Percentiles rank a stretch among this genome's conserved stretches.
These are phyloP conservation scores for Itoplectis maculator DNA, from an alignment of 2,888 invertebrate genomes.

Conservation along the genomic window DNA sequence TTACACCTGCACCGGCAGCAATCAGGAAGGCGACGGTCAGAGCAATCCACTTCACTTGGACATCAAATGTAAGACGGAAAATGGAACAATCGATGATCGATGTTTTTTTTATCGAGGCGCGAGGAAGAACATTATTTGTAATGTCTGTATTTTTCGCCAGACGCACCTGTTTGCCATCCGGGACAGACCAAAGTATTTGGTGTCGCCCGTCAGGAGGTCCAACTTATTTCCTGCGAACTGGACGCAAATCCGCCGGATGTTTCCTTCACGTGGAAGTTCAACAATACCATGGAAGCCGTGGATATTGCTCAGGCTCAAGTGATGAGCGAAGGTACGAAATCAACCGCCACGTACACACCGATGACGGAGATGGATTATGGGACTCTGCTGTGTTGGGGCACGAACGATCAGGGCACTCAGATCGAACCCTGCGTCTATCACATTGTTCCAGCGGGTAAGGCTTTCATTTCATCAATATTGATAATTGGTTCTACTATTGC, in stretches of 20 bases:
- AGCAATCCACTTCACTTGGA: slow-evolving; percentile 94
- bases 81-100: neutral
- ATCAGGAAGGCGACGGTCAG: slow-evolving; percentile 94
- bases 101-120: neutral
- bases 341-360: slow-evolving; percentile 90
- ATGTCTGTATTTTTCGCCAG: slow-evolving; percentile 82
- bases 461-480: neutral
- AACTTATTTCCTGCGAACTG: slow-evolving; percentile 89
- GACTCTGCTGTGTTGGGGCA: slow-evolving; percentile 90
- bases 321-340: slow-evolving; percentile 87
- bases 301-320: slow-evolving; percentile 89
- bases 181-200: slow-evolving; percentile 90
- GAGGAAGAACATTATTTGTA: neutral
- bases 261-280: slow-evolving; percentile 91
- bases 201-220: slow-evolving; percentile 90
- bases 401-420: slow-evolving; percentile 90
- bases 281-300: slow-evolving; percentile 89
- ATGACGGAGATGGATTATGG: slow-evolving; percentile 91
- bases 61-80: slow-evolving; percentile 91
- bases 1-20: slow-evolving; percentile 95
- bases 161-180: slow-evolving; percentile 90
- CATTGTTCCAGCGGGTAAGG: slow-evolving; percentile 90
- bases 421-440: slow-evolving; percentile 90
- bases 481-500: neutral
- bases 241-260: slow-evolving; percentile 92